Percentiles rank a stretch among this genome's conserved stretches.
phyloP scores from a whole-genome alignment of 2,113 vertebrate species.

The Crotalus horridus region DNA sequence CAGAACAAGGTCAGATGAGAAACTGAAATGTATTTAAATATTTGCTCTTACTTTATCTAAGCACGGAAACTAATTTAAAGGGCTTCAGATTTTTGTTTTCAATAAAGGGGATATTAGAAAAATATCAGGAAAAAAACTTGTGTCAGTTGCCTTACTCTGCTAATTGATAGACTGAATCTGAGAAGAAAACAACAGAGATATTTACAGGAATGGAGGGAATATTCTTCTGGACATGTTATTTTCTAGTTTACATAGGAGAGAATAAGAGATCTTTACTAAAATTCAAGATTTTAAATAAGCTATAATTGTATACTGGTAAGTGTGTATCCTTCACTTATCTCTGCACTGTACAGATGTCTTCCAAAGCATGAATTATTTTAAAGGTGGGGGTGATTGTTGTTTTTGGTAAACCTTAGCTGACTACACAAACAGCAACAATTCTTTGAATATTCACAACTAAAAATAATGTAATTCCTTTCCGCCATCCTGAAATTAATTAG shows the following conservation, averaged over 20 bases:
- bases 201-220: background rate
- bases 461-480: background rate
- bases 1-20: background rate
- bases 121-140: background rate
- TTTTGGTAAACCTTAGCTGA: background rate
- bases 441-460: background rate
- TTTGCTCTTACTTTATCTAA: background rate
- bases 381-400: background rate
- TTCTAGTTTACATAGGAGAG: background rate
- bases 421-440: background rate
- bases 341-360: background rate
- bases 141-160: background rate
- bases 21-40: background rate
- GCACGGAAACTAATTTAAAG: background rate
- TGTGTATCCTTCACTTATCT: background rate
- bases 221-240: background rate
- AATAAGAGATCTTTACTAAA: background rate
- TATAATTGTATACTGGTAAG: background rate
- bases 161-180: background rate
- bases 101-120: background rate
- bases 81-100: background rate
- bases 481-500: background rate
- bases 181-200: background rate
- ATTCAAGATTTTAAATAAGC: background rate
- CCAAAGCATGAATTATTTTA: background rate